Evolutionary conservation across 1,140 invertebrate genomes (phyloP).

Genomic region (Drosophila pseudoananassae): DNA sequence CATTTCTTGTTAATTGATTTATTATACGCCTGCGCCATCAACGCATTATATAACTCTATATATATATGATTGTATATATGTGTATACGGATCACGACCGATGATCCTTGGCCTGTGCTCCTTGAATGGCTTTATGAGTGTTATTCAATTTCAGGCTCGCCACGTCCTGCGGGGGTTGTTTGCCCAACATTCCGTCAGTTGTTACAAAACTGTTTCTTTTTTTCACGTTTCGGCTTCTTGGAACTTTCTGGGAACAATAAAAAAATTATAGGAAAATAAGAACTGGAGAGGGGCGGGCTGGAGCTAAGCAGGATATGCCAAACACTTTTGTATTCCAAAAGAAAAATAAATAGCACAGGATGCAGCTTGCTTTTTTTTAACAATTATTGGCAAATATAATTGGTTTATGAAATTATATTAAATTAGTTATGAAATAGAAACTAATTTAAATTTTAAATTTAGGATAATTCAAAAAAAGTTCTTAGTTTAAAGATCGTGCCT

Average conservation of each 20-base stretch:
- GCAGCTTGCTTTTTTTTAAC: constrained; percentile 11
- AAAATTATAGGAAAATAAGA: constrained; percentile 2
- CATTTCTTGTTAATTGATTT: constrained; percentile 67
- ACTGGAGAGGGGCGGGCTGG: not conserved
- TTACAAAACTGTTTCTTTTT: constrained; percentile 48
- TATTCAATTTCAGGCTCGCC: constrained; percentile 70
- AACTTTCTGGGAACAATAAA: constrained; percentile 35
- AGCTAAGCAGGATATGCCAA: constrained; percentile 37
- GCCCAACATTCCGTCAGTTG: constrained; percentile 46
- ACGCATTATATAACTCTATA: constrained; percentile 11
- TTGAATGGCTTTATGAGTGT: constrained; percentile 72
- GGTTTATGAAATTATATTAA: not conserved
- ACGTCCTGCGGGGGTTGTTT: constrained; percentile 43
- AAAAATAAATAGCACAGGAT: constrained; percentile 6
- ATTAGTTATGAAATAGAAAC: not conserved
- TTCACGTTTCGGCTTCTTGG: constrained; percentile 9
- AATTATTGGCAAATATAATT: not conserved
- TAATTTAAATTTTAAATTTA: not conserved
- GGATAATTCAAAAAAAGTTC: too few species aligned
- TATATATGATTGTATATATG: not conserved
- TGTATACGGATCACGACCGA: constrained; percentile 12
- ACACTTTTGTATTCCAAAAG: constrained; percentile 12
- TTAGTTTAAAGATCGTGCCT: too few species aligned
- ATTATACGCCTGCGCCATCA: constrained; percentile 75
- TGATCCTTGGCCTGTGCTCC: constrained; percentile 27